Evolutionary conservation across 2,888 invertebrate genomes (phyloP), one percentile per base, ranked within the genome.

Genomic region (Unio pictorum): DNA sequence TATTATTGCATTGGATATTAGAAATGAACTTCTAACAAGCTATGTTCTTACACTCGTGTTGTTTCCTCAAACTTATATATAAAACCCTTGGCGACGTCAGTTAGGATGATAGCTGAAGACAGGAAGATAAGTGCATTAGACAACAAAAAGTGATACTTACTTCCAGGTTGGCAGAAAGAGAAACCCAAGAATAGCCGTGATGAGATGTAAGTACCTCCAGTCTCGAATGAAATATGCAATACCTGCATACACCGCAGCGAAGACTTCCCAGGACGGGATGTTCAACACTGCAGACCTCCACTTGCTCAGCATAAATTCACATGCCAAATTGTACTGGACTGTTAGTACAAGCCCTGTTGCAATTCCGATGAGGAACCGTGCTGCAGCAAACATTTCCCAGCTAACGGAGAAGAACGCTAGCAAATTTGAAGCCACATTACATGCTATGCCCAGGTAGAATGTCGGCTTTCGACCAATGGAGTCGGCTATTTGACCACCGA

Each of bases 121-220:
- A 18, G 34, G 20, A 30, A 8, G 1, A 3, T 2, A 18, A 20
- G 20, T n/a, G 7, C 20, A 61, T 1, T 1, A 1, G 30, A 63
- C 20, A 20, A 54, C 18, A 26, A 15, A 11, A 34, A 30, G 23
- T 7, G 18, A 23, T 58, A 71, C 76, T 68, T 73, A 81, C 82
- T 75, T 73, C 68, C 70, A 76, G 1, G 76, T 66, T 6, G 73
- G 61, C 18, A 81, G n/a, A 20, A 74, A 73, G 0, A 81, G 81
- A 3, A 66, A 68, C 6, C 76, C 78, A 8, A 75, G 62, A 4
- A 69, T 67, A 8, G 78, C 78, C 4, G 79, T 70, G 1, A 71
- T 71, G 30, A 80, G 64, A 55, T 81, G 78, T 11, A 81, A 57
- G 58, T 75, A 55, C 56, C 71, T 66, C 83, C 83, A 83, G 68